Conservation (phyloP, 1,140 invertebrate genomes). For the Brachionus manjavacas region DNA sequence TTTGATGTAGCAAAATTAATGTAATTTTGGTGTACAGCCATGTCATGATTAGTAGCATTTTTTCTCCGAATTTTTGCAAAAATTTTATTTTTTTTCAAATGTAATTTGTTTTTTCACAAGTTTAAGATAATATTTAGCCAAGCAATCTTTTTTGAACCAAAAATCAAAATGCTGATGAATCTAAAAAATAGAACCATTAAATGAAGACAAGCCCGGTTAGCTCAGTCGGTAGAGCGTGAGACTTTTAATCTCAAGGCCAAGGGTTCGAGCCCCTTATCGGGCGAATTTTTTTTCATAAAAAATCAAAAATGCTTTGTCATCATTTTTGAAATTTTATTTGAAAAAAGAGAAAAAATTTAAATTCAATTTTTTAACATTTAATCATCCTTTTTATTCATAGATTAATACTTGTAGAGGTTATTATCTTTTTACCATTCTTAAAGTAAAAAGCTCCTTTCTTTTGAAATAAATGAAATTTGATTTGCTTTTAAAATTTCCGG, state of each 20-base stretch:
- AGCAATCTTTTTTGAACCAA: background rate
- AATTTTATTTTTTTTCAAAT: background rate
- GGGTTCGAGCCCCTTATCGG: background rate
- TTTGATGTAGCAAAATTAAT: background rate
- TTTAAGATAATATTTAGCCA: background rate
- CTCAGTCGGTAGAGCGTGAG: background rate
- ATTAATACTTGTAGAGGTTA: no score
- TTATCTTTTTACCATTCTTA: no score
- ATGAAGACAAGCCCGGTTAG: background rate
- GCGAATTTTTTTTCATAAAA: background rate
- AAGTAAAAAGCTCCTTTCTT: no score
- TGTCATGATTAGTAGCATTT: background rate
- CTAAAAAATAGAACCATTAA: background rate
- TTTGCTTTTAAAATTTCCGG: no score
- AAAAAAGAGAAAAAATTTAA: no score
- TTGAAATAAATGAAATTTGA: no score
- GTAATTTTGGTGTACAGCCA: background rate
- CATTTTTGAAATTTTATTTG: no score
- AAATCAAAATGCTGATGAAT: background rate
- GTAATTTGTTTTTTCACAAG: background rate
- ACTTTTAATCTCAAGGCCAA: conserved; percentile 1
- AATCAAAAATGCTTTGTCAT: no score
- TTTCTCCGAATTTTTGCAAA: background rate
- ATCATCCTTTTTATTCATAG: no score
- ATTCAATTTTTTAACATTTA: no score